phyloP scores from a whole-genome alignment of 1,140 invertebrate genomes.

The Spodoptera frugiperda region DNA sequence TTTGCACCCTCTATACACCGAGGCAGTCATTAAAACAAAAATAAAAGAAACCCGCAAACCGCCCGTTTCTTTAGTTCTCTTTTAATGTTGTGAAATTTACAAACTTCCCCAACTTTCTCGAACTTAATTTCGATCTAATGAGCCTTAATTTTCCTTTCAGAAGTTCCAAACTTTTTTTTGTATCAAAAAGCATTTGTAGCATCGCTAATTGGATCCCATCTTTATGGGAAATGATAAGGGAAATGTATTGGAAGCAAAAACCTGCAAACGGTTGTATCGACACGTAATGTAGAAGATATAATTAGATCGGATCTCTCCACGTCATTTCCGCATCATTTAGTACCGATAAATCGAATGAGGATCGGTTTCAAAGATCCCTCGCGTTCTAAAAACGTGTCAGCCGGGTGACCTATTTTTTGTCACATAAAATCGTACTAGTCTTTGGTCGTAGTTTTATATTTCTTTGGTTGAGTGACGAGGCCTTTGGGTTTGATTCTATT shows the following conservation, averaged over 20 bases:
- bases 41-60: not conserved
- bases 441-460: no score
- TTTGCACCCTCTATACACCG: no score
- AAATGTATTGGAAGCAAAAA: slow-evolving; percentile 15
- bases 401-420: slow-evolving; percentile 48
- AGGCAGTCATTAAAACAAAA: slow-evolving; percentile 16
- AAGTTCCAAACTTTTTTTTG: slow-evolving; percentile 26
- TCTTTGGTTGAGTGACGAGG: no score
- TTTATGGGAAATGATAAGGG: slow-evolving; percentile 6
- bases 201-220: slow-evolving; percentile 25
- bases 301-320: slow-evolving; percentile 9
- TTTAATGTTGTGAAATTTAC: slow-evolving; percentile 33
- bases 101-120: slow-evolving; percentile 14
- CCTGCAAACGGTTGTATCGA: not conserved
- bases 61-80: slow-evolving; percentile 26
- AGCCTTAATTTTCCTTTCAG: slow-evolving; percentile 36
- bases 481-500: no score
- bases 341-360: slow-evolving; percentile 45
- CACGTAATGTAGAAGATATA: slow-evolving; percentile 8
- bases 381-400: slow-evolving; percentile 42
- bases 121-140: slow-evolving; percentile 40
- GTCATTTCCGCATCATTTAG: slow-evolving; percentile 49
- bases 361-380: slow-evolving; percentile 38
- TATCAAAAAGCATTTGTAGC: slow-evolving; percentile 35
- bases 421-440: slow-evolving; percentile 14